Evolutionary conservation across 2,888 invertebrate species (phyloP).

Genomic region (Myopa testacea): DNA sequence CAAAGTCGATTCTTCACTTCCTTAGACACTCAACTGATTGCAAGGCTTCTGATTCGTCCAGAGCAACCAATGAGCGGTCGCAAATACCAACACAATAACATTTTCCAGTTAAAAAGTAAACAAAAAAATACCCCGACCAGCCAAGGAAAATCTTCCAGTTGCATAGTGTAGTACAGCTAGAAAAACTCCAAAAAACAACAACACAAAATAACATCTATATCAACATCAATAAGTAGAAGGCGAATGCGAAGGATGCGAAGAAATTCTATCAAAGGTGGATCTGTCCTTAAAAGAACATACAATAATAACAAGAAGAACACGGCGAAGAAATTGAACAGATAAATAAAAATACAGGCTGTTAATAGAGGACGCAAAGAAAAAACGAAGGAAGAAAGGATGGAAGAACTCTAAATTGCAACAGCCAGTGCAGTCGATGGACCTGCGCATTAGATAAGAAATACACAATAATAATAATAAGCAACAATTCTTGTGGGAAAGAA

Average conservation of each 20-base stretch:
- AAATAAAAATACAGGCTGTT: too few species aligned
- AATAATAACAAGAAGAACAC: conserved; percentile 46
- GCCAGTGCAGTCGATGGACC: conserved; percentile 49
- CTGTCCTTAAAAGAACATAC: background rate
- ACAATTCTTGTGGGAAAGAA: conserved; percentile 27
- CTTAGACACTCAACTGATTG: conserved; percentile 35
- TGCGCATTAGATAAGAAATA: conserved; percentile 47
- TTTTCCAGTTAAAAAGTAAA: conserved; percentile 50
- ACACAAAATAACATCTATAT: conserved; percentile 7
- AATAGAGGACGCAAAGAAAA: conserved; percentile 44
- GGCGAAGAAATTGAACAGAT: conserved; percentile 40
- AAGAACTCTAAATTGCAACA: conserved; percentile 43
- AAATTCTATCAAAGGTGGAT: background rate
- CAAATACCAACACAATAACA: conserved; percentile 55
- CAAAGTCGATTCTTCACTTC: background rate
- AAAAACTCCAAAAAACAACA: background rate
- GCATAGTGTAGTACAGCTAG: conserved; percentile 16
- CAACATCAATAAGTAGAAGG: background rate
- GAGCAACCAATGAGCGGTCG: conserved; percentile 59
- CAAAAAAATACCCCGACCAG: conserved; percentile 29
- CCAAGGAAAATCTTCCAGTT: conserved; percentile 36
- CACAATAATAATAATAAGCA: conserved; percentile 45
- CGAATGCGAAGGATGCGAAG: too few species aligned
- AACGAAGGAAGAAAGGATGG: conserved; percentile 48
- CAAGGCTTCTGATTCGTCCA: conserved; percentile 57